Evolutionary conservation across 2,888 invertebrate species (phyloP), one percentile per base, ranked within the genome.

Genomic region (Dicycla oo): DNA sequence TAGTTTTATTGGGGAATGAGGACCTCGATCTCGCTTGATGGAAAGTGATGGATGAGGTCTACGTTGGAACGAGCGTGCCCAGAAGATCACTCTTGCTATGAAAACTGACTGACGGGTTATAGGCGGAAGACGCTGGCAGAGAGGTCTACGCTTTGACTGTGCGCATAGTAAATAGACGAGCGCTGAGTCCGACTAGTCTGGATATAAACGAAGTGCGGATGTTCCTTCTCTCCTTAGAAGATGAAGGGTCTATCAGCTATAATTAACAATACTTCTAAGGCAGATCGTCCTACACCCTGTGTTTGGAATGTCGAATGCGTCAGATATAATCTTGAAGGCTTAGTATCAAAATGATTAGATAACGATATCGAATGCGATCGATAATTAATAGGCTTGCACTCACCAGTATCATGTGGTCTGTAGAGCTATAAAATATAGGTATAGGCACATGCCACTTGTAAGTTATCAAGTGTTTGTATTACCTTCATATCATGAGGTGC

Each of bases 301-400:
- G 26, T 20, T 43, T 13, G 54, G 47, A 40, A 71, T 69, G 26
- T 47, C 20, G 0, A 56, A 30, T 69, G 38, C 18, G 45, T 56
- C 54, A 70, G 40, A 68, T 66, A 13, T 65, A 66, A 68, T 56
- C 38, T 38, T n/a, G 47, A 40, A 30, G 54, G 54, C n/a, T 69
- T 56, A 10, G 8, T 47, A 70, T 40, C 71, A 26, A 18, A 47
- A 18, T 18, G 69, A 69, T 69, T 18, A 71, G 47, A 71, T 70
- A 38, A n/a, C 13, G 6, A 13, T 62, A 8, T 54, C n/a, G 18
- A 13, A 56, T 40, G 30, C 54, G 13, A 71, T 71, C 11, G 20
- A 43, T 26, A 69, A n/a, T 56, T 47, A 54, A 70, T 47, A 47
- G 20, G 18, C n/a, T 67, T 53, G 23, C 18, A 23, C 8, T 67